Evolutionary conservation across 2,797 vertebrate genomes (phyloP), one percentile per base, ranked within the genome.

Genomic region (Antrozous pallidus): DNA sequence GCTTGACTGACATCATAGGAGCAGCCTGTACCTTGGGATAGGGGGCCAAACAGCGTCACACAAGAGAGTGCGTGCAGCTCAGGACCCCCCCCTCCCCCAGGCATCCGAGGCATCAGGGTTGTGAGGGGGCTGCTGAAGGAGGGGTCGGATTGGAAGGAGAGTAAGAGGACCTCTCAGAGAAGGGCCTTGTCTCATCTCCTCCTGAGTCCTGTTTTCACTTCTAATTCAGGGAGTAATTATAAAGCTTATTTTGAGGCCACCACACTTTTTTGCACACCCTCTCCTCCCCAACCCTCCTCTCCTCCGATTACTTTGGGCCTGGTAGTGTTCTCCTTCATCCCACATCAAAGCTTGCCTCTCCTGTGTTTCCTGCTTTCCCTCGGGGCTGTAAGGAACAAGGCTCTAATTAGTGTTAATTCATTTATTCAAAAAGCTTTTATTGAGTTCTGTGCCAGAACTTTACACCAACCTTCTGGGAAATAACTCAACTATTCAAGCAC

Each of bases 21-120:
- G 2, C 56, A 38, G 90, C 38, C 22, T 38, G 31, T n/a, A 17
- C n/a, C 24, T 33, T 0, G 0, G n/a, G 63, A 42, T 14, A 17
- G 18, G 31, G n/a, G 9, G n/a, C 33, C 3, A 0, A 6, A 11
- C 5, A 33, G 18, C 38, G 54, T 69, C 38, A 1, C 0, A 3
- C 14, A 49, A 16, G 9, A 9, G 24, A 8, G 4, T 6, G 17
- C 1, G 49, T 18, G 17, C 4, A 22, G 42, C 0, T 31, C 24
- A 18, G 51, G 36, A 5, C 51, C 16, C 90, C 70, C 2, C 54
- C 9, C 51, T 12, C 90, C 70, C 2, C 54, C 9, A 8, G 31
- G 12, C 4, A 8, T 4, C 3, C 9, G 11, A 22, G 58, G 75
- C 0, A 0, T 26, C 38, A 5, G 49, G 16, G 74, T 8, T 12